These are phyloP conservation scores for Drosophila melanosoma DNA, from an alignment of 2,888 invertebrate species.

Conservation along the genomic window DNA sequence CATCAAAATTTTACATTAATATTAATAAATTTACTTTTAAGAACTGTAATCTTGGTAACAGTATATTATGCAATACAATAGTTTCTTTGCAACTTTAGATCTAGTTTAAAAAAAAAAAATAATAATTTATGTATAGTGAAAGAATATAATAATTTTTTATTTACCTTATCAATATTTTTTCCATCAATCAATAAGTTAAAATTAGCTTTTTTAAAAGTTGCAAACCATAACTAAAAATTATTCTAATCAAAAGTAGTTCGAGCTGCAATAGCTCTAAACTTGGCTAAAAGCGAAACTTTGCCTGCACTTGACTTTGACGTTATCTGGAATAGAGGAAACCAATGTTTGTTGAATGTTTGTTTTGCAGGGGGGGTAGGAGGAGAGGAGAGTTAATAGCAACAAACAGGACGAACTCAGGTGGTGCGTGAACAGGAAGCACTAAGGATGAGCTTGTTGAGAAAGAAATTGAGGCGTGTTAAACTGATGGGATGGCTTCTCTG, in stretches of 20 bases:
- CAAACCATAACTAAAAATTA: background rate
- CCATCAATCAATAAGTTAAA: constrained; percentile 2
- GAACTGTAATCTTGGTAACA: background rate
- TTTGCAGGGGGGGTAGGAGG: constrained; percentile 29
- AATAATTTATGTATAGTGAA: too few relatives aligned
- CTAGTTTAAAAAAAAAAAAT: too few relatives aligned
- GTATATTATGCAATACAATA: too few relatives aligned
- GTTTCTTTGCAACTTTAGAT: too few relatives aligned
- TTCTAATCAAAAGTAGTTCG: background rate
- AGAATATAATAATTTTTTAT: too few relatives aligned
- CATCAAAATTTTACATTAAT: too few relatives aligned
- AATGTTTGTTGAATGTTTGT: constrained; percentile 49
- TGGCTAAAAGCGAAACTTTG: background rate
- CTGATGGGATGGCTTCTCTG: background rate
- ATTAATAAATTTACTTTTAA: background rate
- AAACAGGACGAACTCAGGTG: constrained; percentile 24
- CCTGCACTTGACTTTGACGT: constrained; percentile 7
- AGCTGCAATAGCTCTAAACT: background rate
- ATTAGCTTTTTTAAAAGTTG: background rate
- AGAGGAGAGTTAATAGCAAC: constrained; percentile 1
- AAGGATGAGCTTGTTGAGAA: constrained; percentile 24
- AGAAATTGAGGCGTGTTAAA: background rate
- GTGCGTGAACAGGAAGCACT: constrained; percentile 33
- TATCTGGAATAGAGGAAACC: constrained; percentile 56
- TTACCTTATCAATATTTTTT: too few relatives aligned